These are phyloP conservation scores for Agrochola circellaris DNA, from an alignment of 2,888 invertebrate species.

Conservation along the genomic window DNA sequence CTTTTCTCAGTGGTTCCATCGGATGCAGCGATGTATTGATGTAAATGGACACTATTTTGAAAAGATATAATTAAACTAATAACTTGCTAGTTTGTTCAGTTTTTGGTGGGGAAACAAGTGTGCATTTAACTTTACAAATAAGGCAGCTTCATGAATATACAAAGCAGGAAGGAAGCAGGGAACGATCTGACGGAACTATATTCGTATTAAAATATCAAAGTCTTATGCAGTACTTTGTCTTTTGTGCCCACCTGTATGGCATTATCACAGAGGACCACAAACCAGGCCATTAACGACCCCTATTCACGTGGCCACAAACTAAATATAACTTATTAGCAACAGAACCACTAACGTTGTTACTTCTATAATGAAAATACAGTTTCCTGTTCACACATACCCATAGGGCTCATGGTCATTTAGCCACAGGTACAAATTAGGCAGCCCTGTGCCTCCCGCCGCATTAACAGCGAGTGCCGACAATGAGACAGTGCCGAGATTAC, in stretches of 20 bases:
- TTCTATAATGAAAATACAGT: neutral
- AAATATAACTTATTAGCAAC: neutral
- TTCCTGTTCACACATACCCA: neutral
- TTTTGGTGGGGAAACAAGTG: too few relatives aligned
- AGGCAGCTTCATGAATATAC: too few relatives aligned
- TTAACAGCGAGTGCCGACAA: slow-evolving; percentile 63
- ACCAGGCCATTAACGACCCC: neutral
- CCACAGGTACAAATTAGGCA: slow-evolving; percentile 45
- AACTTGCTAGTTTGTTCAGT: too few relatives aligned
- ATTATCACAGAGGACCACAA: neutral
- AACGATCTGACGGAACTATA: neutral
- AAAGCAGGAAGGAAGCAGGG: too few relatives aligned
- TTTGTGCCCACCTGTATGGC: neutral
- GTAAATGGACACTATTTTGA: too few relatives aligned
- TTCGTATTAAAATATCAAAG: neutral
- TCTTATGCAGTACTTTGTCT: neutral
- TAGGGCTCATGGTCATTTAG: slow-evolving; percentile 4
- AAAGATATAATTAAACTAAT: too few relatives aligned
- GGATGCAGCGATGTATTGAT: too few relatives aligned
- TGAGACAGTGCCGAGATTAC: slow-evolving; percentile 71
- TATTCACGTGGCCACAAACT: neutral
- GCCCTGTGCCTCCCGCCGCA: slow-evolving; percentile 61
- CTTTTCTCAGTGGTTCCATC: too few relatives aligned
- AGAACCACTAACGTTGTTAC: neutral
- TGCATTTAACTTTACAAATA: too few relatives aligned